These are phyloP conservation scores for Polyploca ridens DNA, from an alignment of 2,888 invertebrate genomes.

Conservation along the genomic window DNA sequence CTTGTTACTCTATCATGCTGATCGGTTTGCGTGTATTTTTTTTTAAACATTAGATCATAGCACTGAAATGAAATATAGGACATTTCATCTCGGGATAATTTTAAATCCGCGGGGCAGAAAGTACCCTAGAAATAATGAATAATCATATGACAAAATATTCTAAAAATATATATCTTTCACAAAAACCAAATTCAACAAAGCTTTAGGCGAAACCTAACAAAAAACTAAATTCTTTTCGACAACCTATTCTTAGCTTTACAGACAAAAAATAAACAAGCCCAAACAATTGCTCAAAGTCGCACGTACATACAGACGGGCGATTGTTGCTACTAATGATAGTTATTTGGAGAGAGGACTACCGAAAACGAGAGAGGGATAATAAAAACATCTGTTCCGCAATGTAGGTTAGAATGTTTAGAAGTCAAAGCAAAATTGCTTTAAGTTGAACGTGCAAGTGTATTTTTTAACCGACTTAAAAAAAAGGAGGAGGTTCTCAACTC, in stretches of 20 bases:
- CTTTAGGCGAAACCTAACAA: background rate
- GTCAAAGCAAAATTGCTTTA: slow-evolving; percentile 29
- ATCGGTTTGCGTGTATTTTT: no score
- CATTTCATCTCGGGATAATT: no score
- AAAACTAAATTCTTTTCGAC: background rate
- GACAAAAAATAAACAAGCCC: slow-evolving; percentile 15
- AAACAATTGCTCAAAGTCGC: background rate
- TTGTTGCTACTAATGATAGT: slow-evolving; percentile 63
- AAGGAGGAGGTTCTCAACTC: no score
- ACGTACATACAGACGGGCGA: slow-evolving; percentile 53
- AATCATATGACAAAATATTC: no score
- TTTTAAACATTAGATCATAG: no score
- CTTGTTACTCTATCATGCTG: no score
- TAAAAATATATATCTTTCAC: no score
- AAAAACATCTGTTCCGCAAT: slow-evolving; percentile 47
- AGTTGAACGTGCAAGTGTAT: slow-evolving; percentile 2
- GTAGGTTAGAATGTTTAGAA: slow-evolving; percentile 26
- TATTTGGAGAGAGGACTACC: slow-evolving; percentile 55
- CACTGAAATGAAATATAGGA: no score
- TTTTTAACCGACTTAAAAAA: background rate
- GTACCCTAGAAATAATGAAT: no score
- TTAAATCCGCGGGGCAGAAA: no score
- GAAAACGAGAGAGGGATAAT: slow-evolving; percentile 42
- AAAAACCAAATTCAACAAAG: background rate
- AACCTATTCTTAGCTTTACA: background rate